Percentiles rank a stretch among this genome's conserved stretches.
phyloP scores from a whole-genome alignment of 2,888 invertebrate genomes.

The Acholoe squamosa region DNA sequence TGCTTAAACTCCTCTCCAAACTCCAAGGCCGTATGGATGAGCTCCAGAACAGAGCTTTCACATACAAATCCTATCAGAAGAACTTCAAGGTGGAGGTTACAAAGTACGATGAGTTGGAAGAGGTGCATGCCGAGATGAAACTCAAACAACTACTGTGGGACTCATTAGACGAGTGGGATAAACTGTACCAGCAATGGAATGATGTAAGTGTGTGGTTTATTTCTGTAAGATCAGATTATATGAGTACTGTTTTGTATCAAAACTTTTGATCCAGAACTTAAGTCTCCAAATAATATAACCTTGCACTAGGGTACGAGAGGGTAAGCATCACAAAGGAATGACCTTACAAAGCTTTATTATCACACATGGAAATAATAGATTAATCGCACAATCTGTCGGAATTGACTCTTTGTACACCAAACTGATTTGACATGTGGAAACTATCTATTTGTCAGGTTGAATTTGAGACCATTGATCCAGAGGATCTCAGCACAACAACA shows the following conservation, averaged over 20 bases:
- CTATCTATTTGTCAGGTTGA: background rate
- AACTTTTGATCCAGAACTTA: no score
- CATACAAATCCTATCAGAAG: conserved; percentile 92
- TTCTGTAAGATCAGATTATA: background rate
- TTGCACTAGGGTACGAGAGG: background rate
- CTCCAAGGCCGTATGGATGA: conserved; percentile 87
- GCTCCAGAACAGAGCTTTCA: conserved; percentile 88
- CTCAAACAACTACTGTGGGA: conserved; percentile 92
- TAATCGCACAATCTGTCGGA: no score
- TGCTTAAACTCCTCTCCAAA: conserved; percentile 86
- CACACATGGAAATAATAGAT: background rate
- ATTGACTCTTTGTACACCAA: background rate
- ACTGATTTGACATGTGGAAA: background rate
- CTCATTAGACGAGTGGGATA: conserved; percentile 90
- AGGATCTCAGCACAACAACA: conserved; percentile 88
- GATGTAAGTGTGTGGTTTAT: conserved; percentile 76
- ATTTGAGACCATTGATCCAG: conserved; percentile 87
- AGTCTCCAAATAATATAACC: no score
- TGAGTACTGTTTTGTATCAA: no score
- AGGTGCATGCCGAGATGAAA: conserved; percentile 91
- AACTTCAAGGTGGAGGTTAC: conserved; percentile 93
- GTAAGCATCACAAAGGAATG: background rate
- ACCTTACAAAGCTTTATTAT: background rate
- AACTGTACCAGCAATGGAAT: conserved; percentile 88
- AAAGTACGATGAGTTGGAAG: conserved; percentile 91